Base-by-base conservation (phyloP, 2,113 vertebrate species). In the Phrynosoma platyrhinos region DNA sequence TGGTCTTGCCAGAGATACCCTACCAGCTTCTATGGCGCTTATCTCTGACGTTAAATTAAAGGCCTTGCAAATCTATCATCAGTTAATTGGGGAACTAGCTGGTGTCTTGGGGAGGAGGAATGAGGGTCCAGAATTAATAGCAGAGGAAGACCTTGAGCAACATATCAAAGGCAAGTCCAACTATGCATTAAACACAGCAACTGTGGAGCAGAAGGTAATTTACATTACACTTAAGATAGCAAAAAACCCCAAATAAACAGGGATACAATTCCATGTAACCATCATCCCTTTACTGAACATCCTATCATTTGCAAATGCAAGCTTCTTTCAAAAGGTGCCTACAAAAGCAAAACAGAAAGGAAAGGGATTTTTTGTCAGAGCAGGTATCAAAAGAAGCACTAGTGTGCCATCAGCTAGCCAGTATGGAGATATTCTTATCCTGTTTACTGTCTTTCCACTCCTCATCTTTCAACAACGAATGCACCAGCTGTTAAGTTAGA, bases 21-120 rank as follows among this genome's bases (percentile, higher is more conserved):
- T 66, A 32, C 58, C 27, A 1, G 75, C 36, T 52, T 52, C 58
- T 66, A 68, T 68, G 75, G 84, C 27, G n/a, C 58, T 86, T 78
- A 86, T 86, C 40, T 86, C 58, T 66, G 84, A 58, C 30, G 58
- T 86, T 78, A 78, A 86, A 86, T 64, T 68, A 77, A 86, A 52
- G 84, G 36, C 40, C 36, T 52, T 66, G 58, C 74, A 68, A 78
- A 86, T 86, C 74, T 86, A 47, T 86, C 58, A 40, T 78, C 74
- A 4, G 53, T 78, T 86, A 86, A 86, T 68, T 78, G 75, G 62
- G 75, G 74, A 78, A 68, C 16, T 78, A n/a, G 10, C 58, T 21
- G 27, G 75, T 47, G 36, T 25, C 75, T 85, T 66, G 53, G 36
- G 40, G 13, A 27, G 9, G 9, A 21, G 9, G 20, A 75, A 36